A percentile compares a stretch with the other conserved stretches of the same genome.
These are phyloP conservation scores for Hyperoplus lanceolatus DNA, from an alignment of 2,797 vertebrate genomes.

Conservation along the genomic window DNA sequence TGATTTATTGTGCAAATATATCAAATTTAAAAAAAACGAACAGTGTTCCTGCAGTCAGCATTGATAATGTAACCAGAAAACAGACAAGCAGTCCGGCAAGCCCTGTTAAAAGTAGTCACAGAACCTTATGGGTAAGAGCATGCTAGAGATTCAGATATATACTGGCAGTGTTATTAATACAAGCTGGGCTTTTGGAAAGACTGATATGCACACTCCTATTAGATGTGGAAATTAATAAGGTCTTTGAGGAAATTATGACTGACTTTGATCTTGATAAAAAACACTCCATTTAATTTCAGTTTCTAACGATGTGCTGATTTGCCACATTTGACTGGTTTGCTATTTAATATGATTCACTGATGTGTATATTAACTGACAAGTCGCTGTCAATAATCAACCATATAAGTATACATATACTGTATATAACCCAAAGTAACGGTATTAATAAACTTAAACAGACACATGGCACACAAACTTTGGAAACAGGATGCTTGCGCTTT, in stretches of 20 bases:
- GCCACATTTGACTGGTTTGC: constrained; percentile 63
- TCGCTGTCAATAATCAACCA: constrained; percentile 71
- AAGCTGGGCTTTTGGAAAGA: neutral
- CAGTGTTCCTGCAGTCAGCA: neutral
- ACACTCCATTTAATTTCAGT: constrained; percentile 54
- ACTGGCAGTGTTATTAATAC: constrained; percentile 34
- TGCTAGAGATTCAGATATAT: neutral
- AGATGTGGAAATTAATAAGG: constrained; percentile 45
- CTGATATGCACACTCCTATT: constrained; percentile 33
- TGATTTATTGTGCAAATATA: too few species aligned
- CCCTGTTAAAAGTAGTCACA: neutral
- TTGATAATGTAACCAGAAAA: neutral
- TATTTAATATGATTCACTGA: constrained; percentile 58
- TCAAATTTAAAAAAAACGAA: neutral
- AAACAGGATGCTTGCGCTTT: constrained; percentile 49
- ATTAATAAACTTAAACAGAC: constrained; percentile 42
- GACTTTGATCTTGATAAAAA: constrained; percentile 63
- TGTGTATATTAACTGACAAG: constrained; percentile 67
- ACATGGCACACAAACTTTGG: constrained; percentile 53
- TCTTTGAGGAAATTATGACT: constrained; percentile 62
- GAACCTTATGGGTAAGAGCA: neutral
- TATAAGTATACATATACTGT: too few species aligned
- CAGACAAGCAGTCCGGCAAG: neutral
- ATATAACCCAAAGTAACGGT: neutral
- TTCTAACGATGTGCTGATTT: constrained; percentile 58